Evolutionary conservation across 1,140 invertebrate genomes (phyloP).

Genomic region (Lanistes nyassanus): DNA sequence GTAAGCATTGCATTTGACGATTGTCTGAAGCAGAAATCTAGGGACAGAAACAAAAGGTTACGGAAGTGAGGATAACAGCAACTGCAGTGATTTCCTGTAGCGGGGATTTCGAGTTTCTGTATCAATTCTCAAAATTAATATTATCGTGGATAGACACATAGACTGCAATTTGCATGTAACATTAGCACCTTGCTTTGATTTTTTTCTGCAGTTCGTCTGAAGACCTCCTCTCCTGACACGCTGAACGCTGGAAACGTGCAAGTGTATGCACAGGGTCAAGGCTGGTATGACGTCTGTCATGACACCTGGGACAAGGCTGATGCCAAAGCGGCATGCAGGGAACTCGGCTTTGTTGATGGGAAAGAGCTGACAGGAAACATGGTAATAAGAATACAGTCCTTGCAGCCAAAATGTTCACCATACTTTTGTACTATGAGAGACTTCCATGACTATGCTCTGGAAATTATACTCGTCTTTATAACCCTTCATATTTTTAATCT

Average conservation of each 20-base stretch:
- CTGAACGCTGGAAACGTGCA: conserved; percentile 41
- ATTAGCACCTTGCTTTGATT: no score
- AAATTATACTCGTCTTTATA: neutral
- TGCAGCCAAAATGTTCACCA: no score
- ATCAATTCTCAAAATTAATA: no score
- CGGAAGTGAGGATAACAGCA: no score
- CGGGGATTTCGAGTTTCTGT: no score
- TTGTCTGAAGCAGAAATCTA: no score
- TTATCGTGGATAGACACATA: no score
- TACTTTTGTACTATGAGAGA: no score
- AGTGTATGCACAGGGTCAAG: conserved; percentile 26
- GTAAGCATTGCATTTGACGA: no score
- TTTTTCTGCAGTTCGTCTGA: conserved; percentile 38
- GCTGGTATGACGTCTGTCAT: conserved; percentile 48
- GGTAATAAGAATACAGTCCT: conserved; percentile 1
- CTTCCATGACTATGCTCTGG: conserved; percentile 9
- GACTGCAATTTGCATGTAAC: no score
- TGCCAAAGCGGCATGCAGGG: conserved; percentile 41
- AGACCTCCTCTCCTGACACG: conserved; percentile 27
- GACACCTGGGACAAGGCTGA: conserved; percentile 40
- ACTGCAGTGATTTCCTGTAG: no score
- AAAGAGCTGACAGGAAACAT: conserved; percentile 24
- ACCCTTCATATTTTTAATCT: neutral
- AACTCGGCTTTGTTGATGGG: conserved; percentile 44
- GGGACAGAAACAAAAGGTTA: no score